Percentiles rank a stretch among this genome's conserved stretches.
These are phyloP conservation scores for Catocala sponsa DNA, from an alignment of 2,888 invertebrate species.

Conservation along the genomic window DNA sequence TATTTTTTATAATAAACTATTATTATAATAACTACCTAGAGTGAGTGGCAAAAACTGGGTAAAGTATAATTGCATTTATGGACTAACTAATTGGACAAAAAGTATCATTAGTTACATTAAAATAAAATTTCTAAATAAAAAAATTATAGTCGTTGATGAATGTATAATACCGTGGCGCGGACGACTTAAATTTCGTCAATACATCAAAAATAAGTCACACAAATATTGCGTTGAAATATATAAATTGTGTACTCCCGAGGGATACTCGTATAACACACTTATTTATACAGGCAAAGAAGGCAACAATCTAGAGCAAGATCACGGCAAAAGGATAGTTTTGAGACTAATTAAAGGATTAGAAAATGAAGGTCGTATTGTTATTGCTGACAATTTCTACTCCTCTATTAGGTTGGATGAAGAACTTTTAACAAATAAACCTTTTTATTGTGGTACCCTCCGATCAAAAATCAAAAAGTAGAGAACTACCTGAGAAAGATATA, in stretches of 20 bases:
- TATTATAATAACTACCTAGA: too few species aligned
- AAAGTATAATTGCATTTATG: too few species aligned
- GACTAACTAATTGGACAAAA: too few species aligned
- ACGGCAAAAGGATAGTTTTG: slow-evolving; percentile 23
- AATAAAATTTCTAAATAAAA: too few species aligned
- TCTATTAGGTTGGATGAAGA: slow-evolving; percentile 31
- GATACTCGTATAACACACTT: slow-evolving; percentile 2
- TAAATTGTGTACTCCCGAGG: slow-evolving; percentile 52
- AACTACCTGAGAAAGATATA: slow-evolving; percentile 8
- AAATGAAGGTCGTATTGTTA: slow-evolving; percentile 28
- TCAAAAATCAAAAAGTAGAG: slow-evolving; percentile 27
- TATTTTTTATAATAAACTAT: too few species aligned
- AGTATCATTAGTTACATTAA: too few species aligned
- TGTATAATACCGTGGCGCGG: slow-evolving; percentile 52
- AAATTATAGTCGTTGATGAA: slow-evolving; percentile 51
- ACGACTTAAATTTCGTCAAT: slow-evolving; percentile 55
- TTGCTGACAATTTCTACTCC: slow-evolving; percentile 38
- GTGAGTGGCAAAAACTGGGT: too few species aligned
- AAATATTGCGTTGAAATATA: slow-evolving; percentile 61
- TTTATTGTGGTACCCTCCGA: slow-evolving; percentile 32
- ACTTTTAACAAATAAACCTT: slow-evolving; percentile 30
- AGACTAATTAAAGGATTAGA: slow-evolving; percentile 29
- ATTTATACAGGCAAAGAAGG: slow-evolving; percentile 13
- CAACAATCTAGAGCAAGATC: not conserved
- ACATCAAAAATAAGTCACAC: slow-evolving; percentile 26